These are phyloP conservation scores for Hypocryptadius cinnamomeus DNA, from an alignment of 2,113 vertebrate genomes.

Conservation along the genomic window DNA sequence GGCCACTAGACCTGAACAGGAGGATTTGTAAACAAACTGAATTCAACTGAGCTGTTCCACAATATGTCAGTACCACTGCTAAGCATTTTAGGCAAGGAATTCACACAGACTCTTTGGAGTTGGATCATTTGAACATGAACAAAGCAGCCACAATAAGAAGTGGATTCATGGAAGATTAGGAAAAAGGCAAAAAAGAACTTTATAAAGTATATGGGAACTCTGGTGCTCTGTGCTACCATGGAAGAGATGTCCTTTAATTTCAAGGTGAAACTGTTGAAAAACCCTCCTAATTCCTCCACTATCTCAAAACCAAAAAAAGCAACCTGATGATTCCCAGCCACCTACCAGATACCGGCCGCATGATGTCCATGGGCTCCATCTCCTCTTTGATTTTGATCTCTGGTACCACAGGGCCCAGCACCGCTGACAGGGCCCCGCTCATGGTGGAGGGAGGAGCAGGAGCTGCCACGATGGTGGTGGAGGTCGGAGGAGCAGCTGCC, in stretches of 20 bases:
- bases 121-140: not conserved
- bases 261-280: not conserved
- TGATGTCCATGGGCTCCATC: constrained; percentile 83
- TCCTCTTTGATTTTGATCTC: constrained; percentile 95
- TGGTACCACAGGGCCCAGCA: constrained; percentile 76
- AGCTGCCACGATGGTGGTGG: constrained; percentile 81
- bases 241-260: not conserved
- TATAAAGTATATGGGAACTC: not conserved
- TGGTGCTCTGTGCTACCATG: not conserved
- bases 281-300: not conserved
- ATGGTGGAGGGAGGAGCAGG: constrained; percentile 81
- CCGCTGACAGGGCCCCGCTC: constrained; percentile 75
- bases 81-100: not conserved
- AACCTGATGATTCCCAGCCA: not conserved
- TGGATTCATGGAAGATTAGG: not conserved
- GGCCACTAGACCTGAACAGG: not conserved
- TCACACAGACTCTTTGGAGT: not conserved
- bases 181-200: not conserved
- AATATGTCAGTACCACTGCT: not conserved
- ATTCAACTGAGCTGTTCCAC: not conserved
- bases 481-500: constrained; percentile 72
- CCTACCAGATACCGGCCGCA: constrained; percentile 74
- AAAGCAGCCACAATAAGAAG: not conserved
- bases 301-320: not conserved
- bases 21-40: not conserved